These are phyloP conservation scores for Psix sp. DNA, from an alignment of 1,140 invertebrate species.

Conservation along the genomic window DNA sequence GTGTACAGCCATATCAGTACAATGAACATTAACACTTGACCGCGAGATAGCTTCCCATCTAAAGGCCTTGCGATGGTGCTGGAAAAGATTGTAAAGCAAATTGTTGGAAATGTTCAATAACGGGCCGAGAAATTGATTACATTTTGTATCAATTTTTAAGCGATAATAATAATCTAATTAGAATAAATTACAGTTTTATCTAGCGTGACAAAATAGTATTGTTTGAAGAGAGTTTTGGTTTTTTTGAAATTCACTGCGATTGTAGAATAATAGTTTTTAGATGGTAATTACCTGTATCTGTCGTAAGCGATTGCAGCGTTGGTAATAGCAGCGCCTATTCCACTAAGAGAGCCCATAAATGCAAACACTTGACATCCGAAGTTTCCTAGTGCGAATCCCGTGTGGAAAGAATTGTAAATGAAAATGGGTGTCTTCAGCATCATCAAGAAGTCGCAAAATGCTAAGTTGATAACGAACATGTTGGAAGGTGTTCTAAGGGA, in stretches of 20 bases:
- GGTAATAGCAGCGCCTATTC: conserved; percentile 87
- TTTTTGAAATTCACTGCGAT: too few species aligned
- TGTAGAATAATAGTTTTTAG: too few species aligned
- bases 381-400: conserved; percentile 84
- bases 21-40: conserved; percentile 86
- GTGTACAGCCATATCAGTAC: conserved; percentile 86
- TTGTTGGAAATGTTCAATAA: conserved; percentile 5
- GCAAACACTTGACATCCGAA: conserved; percentile 88
- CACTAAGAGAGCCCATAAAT: conserved; percentile 85
- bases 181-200: too few species aligned
- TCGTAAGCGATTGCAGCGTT: conserved; percentile 88
- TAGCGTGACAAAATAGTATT: too few species aligned
- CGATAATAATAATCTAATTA: too few species aligned
- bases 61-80: conserved; percentile 90
- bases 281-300: conserved; percentile 80
- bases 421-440: conserved; percentile 91
- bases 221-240: too few species aligned
- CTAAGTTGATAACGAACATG: conserved; percentile 91
- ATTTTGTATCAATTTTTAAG: too few species aligned
- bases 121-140: conserved; percentile 2
- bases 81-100: conserved; percentile 65
- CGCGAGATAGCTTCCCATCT: conserved; percentile 85
- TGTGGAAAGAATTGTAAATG: conserved; percentile 90
- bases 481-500: conserved; percentile 91
- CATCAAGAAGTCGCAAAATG: conserved; percentile 91